Evolutionary conservation across 2,888 invertebrate genomes (phyloP), one percentile per base, ranked within the genome.

Genomic region (Cylindroiulus punctatus): DNA sequence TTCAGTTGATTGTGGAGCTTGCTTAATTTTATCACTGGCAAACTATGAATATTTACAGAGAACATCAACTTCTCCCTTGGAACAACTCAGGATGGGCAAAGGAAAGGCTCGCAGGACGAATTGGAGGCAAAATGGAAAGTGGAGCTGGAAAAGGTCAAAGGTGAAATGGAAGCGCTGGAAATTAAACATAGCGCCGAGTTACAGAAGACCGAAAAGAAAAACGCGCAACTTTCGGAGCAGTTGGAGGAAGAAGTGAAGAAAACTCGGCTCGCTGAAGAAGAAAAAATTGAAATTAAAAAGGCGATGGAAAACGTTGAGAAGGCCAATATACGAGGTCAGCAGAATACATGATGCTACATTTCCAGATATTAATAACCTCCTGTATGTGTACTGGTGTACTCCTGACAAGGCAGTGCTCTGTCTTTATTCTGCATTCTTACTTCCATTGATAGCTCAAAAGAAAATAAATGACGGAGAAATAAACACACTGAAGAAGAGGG

Each of bases 401-500:
- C 36, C 2, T n/a, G n/a, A n/a, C n/a, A 36, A 36, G 36, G 7
- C 36, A 36, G 36, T n/a, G n/a, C 36, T 36, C 36, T 36, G 36
- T 36, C 36, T 36, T 36, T 7, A 36, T 36, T 4, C 36, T 36
- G 36, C 32, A 7, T 81, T 26, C 17, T 81, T 17, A 26, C 26
- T 86, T 8, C 42, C 40, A 36, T 30, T 52, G n/a, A 36, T 5
- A 84, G 84, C 52, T 47, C 52, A 47, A 81, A 85, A 85, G 36
- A 81, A 84, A 84, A 8, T 44, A 30, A 85, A 36, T 30, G 85
- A 85, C 36, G 81, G 76, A 65, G 85, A 85, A 85, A 85, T 85
- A 32, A 76, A 57, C 36, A 92, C 92, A 84, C 92, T 91, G 90
- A 93, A 92, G 91, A 93, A 92, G 90, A 94, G 93, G 90, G 92